phyloP scores from a whole-genome alignment of 2,797 vertebrate genomes.

The Poecilia gillii region DNA sequence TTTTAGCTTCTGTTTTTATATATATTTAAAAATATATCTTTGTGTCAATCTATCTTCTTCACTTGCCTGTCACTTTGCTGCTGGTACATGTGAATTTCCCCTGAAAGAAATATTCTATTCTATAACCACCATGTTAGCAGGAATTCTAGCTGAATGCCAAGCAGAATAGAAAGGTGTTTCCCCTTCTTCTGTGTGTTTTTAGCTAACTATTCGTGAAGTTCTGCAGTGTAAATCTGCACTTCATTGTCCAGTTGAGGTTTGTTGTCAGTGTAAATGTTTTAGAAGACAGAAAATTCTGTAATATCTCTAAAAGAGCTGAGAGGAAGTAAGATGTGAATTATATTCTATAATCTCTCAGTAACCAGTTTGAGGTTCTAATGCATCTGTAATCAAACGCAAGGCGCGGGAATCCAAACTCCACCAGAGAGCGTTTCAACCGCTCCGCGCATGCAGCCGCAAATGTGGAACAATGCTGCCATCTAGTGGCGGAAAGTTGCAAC shows the following conservation, averaged over 20 bases:
- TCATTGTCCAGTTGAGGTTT: neutral
- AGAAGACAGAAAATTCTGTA: neutral
- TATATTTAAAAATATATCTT: neutral
- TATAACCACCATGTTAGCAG: neutral
- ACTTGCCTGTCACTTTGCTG: neutral
- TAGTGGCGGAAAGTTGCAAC: conserved; percentile 34
- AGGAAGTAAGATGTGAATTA: neutral
- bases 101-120: neutral
- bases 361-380: neutral
- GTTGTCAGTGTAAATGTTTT: neutral
- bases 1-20: neutral
- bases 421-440: neutral
- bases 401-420: neutral
- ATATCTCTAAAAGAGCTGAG: conserved; percentile 9
- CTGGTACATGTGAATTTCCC: neutral
- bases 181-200: neutral
- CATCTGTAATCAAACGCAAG: neutral
- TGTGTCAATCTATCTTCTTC: neutral
- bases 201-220: neutral
- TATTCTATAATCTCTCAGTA: neutral
- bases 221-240: neutral
- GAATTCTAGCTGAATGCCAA: neutral
- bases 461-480: conserved; percentile 43
- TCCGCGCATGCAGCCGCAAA: neutral
- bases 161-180: neutral